Conservation (phyloP, 2,888 invertebrate genomes). For the Liposcelis brunnea region DNA sequence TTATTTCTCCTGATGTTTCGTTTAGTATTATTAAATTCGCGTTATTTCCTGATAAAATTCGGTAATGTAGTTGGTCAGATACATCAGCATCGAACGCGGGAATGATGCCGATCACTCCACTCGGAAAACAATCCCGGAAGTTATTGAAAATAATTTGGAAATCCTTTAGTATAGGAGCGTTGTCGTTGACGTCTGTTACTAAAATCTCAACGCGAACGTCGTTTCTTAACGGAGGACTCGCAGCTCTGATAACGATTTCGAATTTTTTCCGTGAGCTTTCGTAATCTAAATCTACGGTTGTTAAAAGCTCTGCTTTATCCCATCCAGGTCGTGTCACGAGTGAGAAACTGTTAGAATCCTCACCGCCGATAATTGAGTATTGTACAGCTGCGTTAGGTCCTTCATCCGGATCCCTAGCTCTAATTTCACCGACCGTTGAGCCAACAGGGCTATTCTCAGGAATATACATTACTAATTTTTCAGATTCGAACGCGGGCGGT, state of each 20-base stretch:
- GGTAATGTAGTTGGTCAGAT: constrained; percentile 65
- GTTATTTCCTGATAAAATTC: constrained; percentile 80
- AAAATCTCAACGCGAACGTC: constrained; percentile 76
- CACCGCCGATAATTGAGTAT: constrained; percentile 87
- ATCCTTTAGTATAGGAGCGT: constrained; percentile 78
- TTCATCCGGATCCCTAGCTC: constrained; percentile 83
- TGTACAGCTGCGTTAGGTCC: constrained; percentile 81
- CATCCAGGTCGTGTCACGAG: constrained; percentile 64
- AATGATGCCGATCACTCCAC: constrained; percentile 75
- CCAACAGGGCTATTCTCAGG: constrained; percentile 94
- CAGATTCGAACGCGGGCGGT: constrained; percentile 75
- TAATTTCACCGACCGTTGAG: constrained; percentile 78
- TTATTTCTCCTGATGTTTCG: constrained; percentile 65
- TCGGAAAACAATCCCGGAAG: constrained; percentile 82
- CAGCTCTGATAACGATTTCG: constrained; percentile 73
- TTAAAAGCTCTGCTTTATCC: constrained; percentile 72
- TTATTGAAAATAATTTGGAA: constrained; percentile 89
- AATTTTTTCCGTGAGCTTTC: constrained; percentile 86
- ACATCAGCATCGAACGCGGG: constrained; percentile 93
- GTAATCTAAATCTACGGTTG: constrained; percentile 84
- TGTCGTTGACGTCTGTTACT: constrained; percentile 90
- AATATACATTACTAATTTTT: constrained; percentile 73
- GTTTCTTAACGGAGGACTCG: constrained; percentile 74
- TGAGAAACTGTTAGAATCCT: constrained; percentile 73
- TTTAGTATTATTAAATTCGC: constrained; percentile 76